Evolutionary conservation across 1,140 invertebrate genomes (phyloP), one percentile per base, ranked within the genome.

Genomic region (Brachionus plicatilis): DNA sequence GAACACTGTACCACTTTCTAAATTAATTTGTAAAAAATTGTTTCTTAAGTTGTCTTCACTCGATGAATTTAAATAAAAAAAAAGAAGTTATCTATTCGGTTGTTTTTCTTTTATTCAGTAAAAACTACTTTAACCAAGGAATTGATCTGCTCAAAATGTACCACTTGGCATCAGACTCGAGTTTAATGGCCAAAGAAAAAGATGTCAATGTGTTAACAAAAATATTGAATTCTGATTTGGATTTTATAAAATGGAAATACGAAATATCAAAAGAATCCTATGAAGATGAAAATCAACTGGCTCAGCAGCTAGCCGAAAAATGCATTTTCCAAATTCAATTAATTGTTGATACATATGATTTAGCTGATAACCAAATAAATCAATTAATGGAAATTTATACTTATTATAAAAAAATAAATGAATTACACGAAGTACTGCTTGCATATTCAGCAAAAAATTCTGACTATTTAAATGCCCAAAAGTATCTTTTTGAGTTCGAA

Each of bases 401-500:
- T 33, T 82, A 47, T 65, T 82, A 82, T 37, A 47, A 43, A 24
- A 82, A 82, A 65, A 29, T 65, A 11, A 33, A 60, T 37, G 79
- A 82, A 27, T 14, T 68, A 24, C 50, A 82, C 41, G 50, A 37
- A 12, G 24, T 82, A 12, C 43, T 82, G 14, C 11, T 27, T 37
- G 27, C 17, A 24, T 82, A 82, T 82, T n/a, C 79, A 9, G 20
- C 20, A 0, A 65, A 33, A 47, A 43, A 82, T 65, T 27, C 53
- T 2, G 65, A 82, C 12, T 65, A 82, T n/a, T 27, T 82, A 37
- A 82, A 82, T 47, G 53, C 79, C 41, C 50, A 82, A 24, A 82
- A 82, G n/a, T 82, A 43, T 45, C 33, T 82, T 11, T 82, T 82
- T 82, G 79, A 82, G 45, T 82, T 82, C 20, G 56, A 82, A 9